A percentile compares a stretch with the other conserved stretches of the same genome.
Conservation (phyloP, 23 tunicate genomes). For the Trididemnum miniatum region DNA sequence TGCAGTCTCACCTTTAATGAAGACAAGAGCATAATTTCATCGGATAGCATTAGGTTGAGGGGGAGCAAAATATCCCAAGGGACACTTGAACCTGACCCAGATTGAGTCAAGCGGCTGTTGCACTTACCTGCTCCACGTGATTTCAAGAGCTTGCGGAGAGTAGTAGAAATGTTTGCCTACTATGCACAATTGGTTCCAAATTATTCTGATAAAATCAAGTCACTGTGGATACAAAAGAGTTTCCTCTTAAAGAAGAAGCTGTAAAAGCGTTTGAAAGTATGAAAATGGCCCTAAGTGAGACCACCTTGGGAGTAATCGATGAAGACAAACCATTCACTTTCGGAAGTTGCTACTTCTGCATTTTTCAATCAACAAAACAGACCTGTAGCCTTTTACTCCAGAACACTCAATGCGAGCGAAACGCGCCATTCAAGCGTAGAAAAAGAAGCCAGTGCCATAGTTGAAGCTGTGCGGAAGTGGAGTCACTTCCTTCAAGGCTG, state of each 20-base stretch:
- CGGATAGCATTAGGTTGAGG: neutral
- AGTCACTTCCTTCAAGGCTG: conserved; percentile 9
- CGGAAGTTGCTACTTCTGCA: conserved; percentile 26
- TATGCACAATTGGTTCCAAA: conserved; percentile 16
- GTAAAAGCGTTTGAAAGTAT: neutral
- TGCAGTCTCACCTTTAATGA: neutral
- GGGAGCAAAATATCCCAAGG: neutral
- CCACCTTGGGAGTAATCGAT: neutral
- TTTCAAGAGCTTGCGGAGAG: neutral
- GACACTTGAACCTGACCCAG: conserved; percentile 12
- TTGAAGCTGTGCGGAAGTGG: conserved; percentile 29
- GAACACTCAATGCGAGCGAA: conserved; percentile 21
- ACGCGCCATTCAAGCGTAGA: neutral
- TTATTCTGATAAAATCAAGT: conserved; percentile 2
- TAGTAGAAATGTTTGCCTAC: conserved; percentile 22
- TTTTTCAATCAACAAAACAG: conserved; percentile 2
- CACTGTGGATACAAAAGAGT: neutral
- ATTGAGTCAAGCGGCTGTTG: neutral
- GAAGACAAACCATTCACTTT: conserved; percentile 5
- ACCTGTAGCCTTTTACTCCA: conserved; percentile 26
- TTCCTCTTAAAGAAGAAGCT: conserved; percentile 15
- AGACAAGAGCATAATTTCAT: neutral
- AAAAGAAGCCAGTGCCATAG: conserved; percentile 26
- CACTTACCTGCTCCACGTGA: conserved; percentile 3
- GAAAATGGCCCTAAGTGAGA: neutral